These are phyloP conservation scores for Sebastes fasciatus DNA, from an alignment of 2,113 vertebrate species.

Conservation along the genomic window DNA sequence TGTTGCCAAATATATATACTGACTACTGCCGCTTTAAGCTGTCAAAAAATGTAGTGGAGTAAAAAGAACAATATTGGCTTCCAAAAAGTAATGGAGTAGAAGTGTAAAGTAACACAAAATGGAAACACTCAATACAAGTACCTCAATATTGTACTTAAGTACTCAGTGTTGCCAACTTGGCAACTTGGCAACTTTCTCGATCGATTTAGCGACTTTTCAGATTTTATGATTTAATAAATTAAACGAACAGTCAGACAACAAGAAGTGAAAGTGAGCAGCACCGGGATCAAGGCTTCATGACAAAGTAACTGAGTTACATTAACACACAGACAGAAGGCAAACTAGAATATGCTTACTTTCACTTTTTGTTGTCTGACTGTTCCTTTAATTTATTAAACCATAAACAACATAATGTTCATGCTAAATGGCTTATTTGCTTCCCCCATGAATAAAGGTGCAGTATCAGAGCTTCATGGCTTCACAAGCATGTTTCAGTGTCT, in stretches of 20 bases:
- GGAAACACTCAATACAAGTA: neutral
- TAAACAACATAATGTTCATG: accelerated
- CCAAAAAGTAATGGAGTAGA: neutral
- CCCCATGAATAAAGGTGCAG: neutral
- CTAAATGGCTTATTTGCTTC: neutral
- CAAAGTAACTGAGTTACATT: neutral
- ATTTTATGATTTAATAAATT: neutral
- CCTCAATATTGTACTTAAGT: neutral
- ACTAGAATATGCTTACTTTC: neutral
- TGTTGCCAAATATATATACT: too few relatives aligned
- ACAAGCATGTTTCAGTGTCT: too few relatives aligned
- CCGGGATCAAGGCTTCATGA: neutral
- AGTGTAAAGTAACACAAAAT: neutral
- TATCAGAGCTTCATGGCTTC: neutral
- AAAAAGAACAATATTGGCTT: neutral
- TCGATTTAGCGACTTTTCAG: neutral
- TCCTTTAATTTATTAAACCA: neutral
- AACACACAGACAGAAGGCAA: too few relatives aligned
- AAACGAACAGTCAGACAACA: neutral
- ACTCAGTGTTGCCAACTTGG: neutral
- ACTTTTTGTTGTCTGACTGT: neutral
- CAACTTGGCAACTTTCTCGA: neutral
- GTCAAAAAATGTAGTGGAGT: neutral
- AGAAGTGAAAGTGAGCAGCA: neutral
- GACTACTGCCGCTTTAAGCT: too few relatives aligned